Conservation (phyloP, 2,888 invertebrate genomes). For the Branchellion lobata region DNA sequence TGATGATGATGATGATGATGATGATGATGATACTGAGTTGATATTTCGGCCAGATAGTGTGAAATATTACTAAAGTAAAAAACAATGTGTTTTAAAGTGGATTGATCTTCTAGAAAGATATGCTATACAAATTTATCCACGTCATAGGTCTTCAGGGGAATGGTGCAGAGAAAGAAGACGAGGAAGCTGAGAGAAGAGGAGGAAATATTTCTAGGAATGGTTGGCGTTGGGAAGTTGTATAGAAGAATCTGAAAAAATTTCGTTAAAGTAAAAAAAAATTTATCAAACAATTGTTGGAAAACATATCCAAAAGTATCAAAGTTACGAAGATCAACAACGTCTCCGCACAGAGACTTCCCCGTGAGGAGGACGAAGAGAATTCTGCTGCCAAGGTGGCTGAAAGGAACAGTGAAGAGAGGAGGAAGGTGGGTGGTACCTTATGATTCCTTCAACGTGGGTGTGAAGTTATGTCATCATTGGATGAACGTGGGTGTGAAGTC, state of each 20-base stretch:
- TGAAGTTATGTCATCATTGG: too few species aligned
- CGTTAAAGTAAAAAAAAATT: too few species aligned
- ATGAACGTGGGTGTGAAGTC: too few species aligned
- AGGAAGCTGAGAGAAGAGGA: conserved; percentile 70
- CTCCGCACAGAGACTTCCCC: neutral
- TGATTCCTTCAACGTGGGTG: too few species aligned
- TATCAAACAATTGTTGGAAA: too few species aligned
- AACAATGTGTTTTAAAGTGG: too few species aligned
- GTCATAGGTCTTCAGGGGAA: conserved; percentile 23
- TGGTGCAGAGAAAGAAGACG: conserved; percentile 55
- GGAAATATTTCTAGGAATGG: conserved; percentile 81
- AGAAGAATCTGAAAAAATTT: too few species aligned
- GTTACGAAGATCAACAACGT: neutral
- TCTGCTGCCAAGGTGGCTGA: neutral
- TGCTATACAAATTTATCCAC: neutral
- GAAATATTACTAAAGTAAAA: too few species aligned
- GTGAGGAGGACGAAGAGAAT: neutral
- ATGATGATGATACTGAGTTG: too few species aligned
- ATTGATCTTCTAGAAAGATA: too few species aligned
- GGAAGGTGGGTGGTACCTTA: neutral
- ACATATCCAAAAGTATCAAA: neutral
- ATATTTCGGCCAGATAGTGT: neutral
- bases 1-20: neutral
- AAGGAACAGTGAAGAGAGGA: neutral
- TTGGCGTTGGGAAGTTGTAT: conserved; percentile 57